Evolutionary conservation across 2,113 vertebrate genomes (phyloP).

Genomic region (Salminus brasiliensis): DNA sequence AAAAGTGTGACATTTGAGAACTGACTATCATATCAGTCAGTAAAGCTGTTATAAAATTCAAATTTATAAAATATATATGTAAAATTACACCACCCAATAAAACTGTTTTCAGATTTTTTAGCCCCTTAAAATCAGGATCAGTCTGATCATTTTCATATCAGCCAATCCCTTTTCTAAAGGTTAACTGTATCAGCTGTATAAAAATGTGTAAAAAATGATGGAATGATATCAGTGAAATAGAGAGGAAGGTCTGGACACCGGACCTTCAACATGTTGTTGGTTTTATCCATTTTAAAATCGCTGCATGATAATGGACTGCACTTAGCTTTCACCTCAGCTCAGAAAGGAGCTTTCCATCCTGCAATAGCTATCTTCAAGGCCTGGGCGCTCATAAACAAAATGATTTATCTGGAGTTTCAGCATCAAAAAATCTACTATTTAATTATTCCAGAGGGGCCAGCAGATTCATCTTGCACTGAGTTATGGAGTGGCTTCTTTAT

Average conservation of each 20-base stretch:
- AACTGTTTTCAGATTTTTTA: too few relatives aligned
- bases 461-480: slow-evolving; percentile 69
- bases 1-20: too few relatives aligned
- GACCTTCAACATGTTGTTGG: slow-evolving; percentile 4
- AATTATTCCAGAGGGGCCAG: slow-evolving; percentile 77
- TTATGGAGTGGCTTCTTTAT: slow-evolving; percentile 83
- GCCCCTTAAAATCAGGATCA: too few relatives aligned
- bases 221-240: neutral
- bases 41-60: too few relatives aligned
- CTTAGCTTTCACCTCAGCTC: slow-evolving; percentile 29
- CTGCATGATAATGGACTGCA: slow-evolving; percentile 14
- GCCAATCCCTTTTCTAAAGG: neutral
- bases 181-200: neutral
- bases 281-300: neutral
- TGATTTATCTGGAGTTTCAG: slow-evolving; percentile 82
- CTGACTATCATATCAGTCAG: too few relatives aligned
- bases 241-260: neutral
- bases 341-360: slow-evolving; percentile 10
- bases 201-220: neutral
- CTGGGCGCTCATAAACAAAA: slow-evolving; percentile 79
- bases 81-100: too few relatives aligned
- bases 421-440: slow-evolving; percentile 80
- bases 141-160: too few relatives aligned
- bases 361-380: slow-evolving; percentile 69
- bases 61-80: too few relatives aligned